These are phyloP conservation scores for Nannospalax galili DNA, from an alignment of 2,113 vertebrate species.

Conservation along the genomic window DNA sequence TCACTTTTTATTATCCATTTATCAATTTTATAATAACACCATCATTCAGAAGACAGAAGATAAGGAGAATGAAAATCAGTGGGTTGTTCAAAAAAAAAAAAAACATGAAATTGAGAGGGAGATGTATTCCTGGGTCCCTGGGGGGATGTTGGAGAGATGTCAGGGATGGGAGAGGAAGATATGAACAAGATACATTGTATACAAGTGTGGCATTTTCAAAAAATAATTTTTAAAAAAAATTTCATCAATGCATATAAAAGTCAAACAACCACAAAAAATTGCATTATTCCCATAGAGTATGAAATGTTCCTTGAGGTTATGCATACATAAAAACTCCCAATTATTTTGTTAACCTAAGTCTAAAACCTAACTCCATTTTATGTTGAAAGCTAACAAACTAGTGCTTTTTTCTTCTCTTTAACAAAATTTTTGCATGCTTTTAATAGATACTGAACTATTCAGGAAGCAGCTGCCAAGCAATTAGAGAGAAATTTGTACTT, in stretches of 20 bases:
- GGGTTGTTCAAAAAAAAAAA: too few relatives aligned
- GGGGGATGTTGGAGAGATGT: too few relatives aligned
- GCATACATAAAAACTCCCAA: fast-evolving
- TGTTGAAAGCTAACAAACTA: background rate
- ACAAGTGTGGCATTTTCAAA: too few relatives aligned
- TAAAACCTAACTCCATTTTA: background rate
- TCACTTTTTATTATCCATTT: too few relatives aligned
- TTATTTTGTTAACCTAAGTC: background rate
- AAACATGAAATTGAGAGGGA: too few relatives aligned
- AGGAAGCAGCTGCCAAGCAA: background rate
- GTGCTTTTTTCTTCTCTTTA: background rate
- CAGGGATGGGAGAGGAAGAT: too few relatives aligned
- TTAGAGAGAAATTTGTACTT: conserved; percentile 2
- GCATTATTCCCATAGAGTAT: too few relatives aligned
- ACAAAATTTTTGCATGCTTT: background rate
- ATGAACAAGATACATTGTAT: background rate
- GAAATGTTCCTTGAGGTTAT: background rate
- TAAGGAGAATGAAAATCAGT: too few relatives aligned
- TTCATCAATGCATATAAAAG: fast-evolving
- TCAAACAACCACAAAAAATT: background rate
- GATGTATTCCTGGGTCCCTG: too few relatives aligned
- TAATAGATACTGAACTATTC: background rate
- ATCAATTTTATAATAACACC: too few relatives aligned
- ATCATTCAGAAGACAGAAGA: too few relatives aligned
- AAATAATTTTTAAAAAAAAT: background rate